Percentiles rank a stretch among this genome's conserved stretches.
phyloP scores from a whole-genome alignment of 64 coral and sea anemone species.

The Catalaphyllia jardinei region DNA sequence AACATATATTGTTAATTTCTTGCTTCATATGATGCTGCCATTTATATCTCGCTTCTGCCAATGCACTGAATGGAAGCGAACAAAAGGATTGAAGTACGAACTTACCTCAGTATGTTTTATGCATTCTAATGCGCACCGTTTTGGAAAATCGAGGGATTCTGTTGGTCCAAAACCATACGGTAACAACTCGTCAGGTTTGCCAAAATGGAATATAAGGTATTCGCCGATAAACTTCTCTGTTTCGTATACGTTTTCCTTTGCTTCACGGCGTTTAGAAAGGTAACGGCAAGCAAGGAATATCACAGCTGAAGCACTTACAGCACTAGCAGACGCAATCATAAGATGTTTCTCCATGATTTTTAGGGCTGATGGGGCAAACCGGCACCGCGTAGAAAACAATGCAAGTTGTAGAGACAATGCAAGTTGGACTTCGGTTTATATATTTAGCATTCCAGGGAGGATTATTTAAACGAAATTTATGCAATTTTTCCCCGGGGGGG shows the following conservation, averaged over 20 bases:
- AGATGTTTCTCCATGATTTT: slow-evolving; percentile 17
- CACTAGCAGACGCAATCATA: slow-evolving; percentile 24
- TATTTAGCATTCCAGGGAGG: too few species aligned
- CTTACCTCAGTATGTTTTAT: slow-evolving; percentile 49
- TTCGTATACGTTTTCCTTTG: slow-evolving; percentile 24
- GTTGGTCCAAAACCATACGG: slow-evolving; percentile 45
- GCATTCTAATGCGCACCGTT: slow-evolving; percentile 45
- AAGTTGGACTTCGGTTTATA: too few species aligned
- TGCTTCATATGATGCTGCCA: not conserved
- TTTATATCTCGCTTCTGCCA: not conserved
- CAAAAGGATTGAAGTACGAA: not conserved
- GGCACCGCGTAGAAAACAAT: not conserved
- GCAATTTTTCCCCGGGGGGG: too few species aligned
- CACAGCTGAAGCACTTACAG: slow-evolving; percentile 35
- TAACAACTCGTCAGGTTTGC: slow-evolving; percentile 46
- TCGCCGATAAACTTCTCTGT: slow-evolving; percentile 38
- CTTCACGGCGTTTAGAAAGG: not conserved
- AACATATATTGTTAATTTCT: too few species aligned
- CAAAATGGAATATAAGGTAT: slow-evolving; percentile 58
- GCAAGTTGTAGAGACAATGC: too few species aligned
- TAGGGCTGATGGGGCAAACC: not conserved
- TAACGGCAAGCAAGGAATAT: slow-evolving; percentile 18
- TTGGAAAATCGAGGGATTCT: slow-evolving; percentile 41
- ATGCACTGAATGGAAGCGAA: too few species aligned
- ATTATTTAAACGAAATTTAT: too few species aligned